Evolutionary conservation across 2,888 invertebrate genomes (phyloP), one percentile per base, ranked within the genome.

Genomic region (Dasypogon diadema): DNA sequence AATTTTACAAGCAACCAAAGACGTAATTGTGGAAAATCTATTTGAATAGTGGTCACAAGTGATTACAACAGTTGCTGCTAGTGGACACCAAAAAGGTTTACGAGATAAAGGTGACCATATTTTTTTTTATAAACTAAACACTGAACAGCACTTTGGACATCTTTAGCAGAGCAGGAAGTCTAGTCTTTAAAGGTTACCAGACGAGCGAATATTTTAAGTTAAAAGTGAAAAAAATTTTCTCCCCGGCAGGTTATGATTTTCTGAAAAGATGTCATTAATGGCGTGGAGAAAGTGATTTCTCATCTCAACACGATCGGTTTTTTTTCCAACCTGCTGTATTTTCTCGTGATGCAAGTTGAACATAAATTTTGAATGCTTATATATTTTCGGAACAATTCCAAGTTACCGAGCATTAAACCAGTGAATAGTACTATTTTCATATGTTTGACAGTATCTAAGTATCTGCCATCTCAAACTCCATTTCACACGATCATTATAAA

Each of bases 201-300:
- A 60, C 37, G 60, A 37, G 37, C 58, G 10, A 34, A 34, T 60
- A 60, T 37, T 60, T 60, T 26, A 37, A 34, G 37, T 37, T 60
- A 60, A 60, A 37, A 60, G 12, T 42, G 60, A 37, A 60, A 60
- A 56, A 60, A 37, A 16, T 34, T 60, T 60, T 60, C 34, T 37
- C 37, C 42, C 42, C 42, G 42, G 42, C 42, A 42, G 10, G 34
- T 30, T 30, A 30, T 10, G 34, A 24, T 58, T 70, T 70, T 51
- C 21, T n/a, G n/a, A n/a, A 21, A 54, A 51, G 34, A 16, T 46
- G 21, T 48, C 24, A 2, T 65, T 51, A 70, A 54, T 70, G 5
- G 30, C 6, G 54, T 22, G 70, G 70, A 70, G 70, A 70, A 70
- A 70, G 70, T 54, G 70, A 70, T 70, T 70, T 70, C 70, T 70